Evolutionary conservation across 1,140 invertebrate species (phyloP).

Genomic region (Drosophila asahinai): DNA sequence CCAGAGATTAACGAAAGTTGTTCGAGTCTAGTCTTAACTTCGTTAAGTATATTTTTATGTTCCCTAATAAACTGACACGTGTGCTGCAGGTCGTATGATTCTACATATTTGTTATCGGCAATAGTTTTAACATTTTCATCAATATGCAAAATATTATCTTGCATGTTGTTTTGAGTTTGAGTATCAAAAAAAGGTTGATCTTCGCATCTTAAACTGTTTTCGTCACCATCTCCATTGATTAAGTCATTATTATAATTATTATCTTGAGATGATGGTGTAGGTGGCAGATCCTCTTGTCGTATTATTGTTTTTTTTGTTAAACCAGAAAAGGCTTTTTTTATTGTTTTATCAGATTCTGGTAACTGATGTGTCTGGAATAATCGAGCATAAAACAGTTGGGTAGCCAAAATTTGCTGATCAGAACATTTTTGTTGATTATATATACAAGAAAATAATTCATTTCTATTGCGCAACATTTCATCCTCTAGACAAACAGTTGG

Average conservation of each 20-base stretch:
- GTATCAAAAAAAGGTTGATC: constrained; percentile 19
- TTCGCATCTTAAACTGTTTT: constrained; percentile 18
- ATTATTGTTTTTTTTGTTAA: constrained; percentile 33
- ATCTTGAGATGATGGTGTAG: constrained; percentile 47
- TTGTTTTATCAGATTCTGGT: constrained; percentile 15
- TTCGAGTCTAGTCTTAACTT: constrained; percentile 59
- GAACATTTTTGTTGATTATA: constrained; percentile 47
- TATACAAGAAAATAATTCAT: constrained; percentile 41
- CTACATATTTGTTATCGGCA: constrained; percentile 2
- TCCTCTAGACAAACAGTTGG: neutral
- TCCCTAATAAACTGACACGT: constrained; percentile 56
- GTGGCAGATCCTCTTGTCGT: constrained; percentile 18
- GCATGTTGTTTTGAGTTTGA: constrained; percentile 5
- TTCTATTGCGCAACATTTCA: constrained; percentile 13
- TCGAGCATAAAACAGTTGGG: constrained; percentile 62
- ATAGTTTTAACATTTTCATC: neutral
- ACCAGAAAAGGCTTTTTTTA: constrained; percentile 35
- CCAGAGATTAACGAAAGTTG: constrained; percentile 47
- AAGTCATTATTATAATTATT: constrained; percentile 63
- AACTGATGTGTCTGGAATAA: constrained; percentile 54
- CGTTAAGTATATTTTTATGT: constrained; percentile 55
- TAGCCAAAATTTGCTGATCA: constrained; percentile 57
- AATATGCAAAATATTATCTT: neutral
- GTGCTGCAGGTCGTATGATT: constrained; percentile 16
- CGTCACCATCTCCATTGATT: constrained; percentile 24